Evolutionary conservation across 2,797 vertebrate species (phyloP), one percentile per base, ranked within the genome.

Genomic region (Alosa sapidissima): DNA sequence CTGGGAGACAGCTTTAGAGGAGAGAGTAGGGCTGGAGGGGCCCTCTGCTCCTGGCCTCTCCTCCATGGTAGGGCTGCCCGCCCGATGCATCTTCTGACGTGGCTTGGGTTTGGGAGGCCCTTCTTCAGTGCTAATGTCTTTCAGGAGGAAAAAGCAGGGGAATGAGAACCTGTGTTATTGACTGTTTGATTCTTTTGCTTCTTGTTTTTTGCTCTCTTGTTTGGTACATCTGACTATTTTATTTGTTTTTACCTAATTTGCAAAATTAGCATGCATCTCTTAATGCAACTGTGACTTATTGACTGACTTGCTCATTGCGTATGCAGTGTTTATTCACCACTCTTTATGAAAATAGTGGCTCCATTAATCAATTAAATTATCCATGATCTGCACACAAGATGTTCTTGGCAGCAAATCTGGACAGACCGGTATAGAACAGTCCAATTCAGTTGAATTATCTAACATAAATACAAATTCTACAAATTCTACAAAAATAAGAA

Each of bases 41-140:
- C 90, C 91, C 84, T 88, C 90, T 45, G 83, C 54, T 84, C 88
- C 90, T 21, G 81, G 75, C 3, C 41, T 89, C 72, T 93, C 93
- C 62, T 94, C 93, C 10, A 48, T 55, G 16, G 21, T 21, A 3
- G 81, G 81, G 81, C 0, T 55, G 90, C 48, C 75, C 89, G 85
- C 84, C 93, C 86, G 90, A 87, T 93, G 41, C 54, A 85, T 92
- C 90, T 96, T 94, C 81, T 95, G 94, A 41, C 92, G 95, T 54
- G 96, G 96, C 91, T 95, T 97, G 24, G 94, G 94, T 87, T 83
- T 93, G 1, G 96, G 95, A 0, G 90, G 92, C 81, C 90, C 92
- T 62, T 86, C 93, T 33, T 92, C 89, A 0, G 41, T 1, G 65
- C 83, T 16, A 55, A 52, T 81, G 81, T 88, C 94, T 95, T 86